A percentile compares a stretch with the other conserved stretches of the same genome.
Conservation (phyloP, 1,140 invertebrate genomes). For the Teleogryllus occipitalis region DNA sequence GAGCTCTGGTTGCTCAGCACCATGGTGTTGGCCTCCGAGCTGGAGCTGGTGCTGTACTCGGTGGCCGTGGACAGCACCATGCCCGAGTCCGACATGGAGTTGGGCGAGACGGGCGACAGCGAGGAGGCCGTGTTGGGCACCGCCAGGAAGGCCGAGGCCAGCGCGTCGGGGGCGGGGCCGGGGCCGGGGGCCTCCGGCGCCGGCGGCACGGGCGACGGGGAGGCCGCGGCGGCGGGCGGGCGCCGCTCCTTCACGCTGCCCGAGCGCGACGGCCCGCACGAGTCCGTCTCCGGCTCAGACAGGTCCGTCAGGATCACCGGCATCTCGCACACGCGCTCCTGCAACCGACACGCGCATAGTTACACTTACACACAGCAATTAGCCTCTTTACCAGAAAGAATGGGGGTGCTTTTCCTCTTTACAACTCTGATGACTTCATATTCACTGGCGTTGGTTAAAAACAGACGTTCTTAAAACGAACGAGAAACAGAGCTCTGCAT, state of each 20-base stretch:
- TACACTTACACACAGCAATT: too few species aligned
- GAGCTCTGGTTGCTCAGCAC: slow-evolving; percentile 29
- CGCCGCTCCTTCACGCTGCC: background rate
- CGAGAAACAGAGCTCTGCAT: too few species aligned
- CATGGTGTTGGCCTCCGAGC: slow-evolving; percentile 28
- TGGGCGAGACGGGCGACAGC: slow-evolving; percentile 23
- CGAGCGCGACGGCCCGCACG: background rate
- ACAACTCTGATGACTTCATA: too few species aligned
- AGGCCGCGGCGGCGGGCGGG: too few species aligned
- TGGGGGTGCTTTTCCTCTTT: too few species aligned
- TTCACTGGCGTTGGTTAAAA: too few species aligned
- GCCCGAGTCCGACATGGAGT: slow-evolving; percentile 24
- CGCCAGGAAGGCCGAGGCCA: background rate
- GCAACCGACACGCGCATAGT: too few species aligned
- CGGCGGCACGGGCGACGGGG: too few species aligned
- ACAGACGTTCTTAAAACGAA: too few species aligned
- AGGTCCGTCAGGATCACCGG: background rate
- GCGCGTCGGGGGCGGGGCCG: slow-evolving; percentile 16
- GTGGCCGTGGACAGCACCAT: slow-evolving; percentile 18
- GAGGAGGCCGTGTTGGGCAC: slow-evolving; percentile 10
- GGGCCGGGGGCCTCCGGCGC: slow-evolving; percentile 16
- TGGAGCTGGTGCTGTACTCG: slow-evolving; percentile 19
- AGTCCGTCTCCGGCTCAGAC: background rate
- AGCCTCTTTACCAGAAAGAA: too few species aligned
- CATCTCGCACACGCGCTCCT: background rate